phyloP scores from a whole-genome alignment of 2,797 vertebrate genomes.

The Pagetopsis macropterus region DNA sequence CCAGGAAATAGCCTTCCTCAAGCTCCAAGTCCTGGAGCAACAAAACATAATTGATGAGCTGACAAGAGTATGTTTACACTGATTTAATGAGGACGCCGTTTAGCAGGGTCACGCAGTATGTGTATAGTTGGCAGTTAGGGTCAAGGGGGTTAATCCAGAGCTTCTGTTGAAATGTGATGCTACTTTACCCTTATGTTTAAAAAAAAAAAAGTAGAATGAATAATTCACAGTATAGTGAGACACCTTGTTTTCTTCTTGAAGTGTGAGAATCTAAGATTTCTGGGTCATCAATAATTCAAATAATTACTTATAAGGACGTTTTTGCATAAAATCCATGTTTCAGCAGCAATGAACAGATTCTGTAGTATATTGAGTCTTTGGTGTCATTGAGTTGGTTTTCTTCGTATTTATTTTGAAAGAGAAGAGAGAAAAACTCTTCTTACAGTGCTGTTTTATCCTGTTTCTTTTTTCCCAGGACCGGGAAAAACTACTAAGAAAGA shows the following conservation, averaged over 20 bases:
- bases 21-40: slow-evolving; percentile 97
- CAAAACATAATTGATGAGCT: slow-evolving; percentile 99
- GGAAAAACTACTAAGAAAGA: slow-evolving; percentile 95
- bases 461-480: slow-evolving; percentile 84
- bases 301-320: background rate
- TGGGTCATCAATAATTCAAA: background rate
- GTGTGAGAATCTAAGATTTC: background rate
- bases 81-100: background rate
- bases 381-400: background rate
- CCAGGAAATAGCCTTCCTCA: slow-evolving; percentile 97
- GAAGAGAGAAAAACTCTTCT: background rate
- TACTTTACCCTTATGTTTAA: background rate
- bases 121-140: background rate
- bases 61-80: slow-evolving; percentile 87
- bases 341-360: background rate
- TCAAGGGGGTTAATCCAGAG: background rate
- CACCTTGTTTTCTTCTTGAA: too few relatives aligned
- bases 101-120: too few relatives aligned
- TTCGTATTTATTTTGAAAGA: background rate
- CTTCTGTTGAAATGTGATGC: background rate
- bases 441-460: background rate
- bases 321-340: background rate
- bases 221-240: background rate
- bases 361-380: background rate
- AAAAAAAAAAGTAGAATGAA: too few relatives aligned